Conservation (phyloP, 2,888 invertebrate genomes). For the Cephus rjabovi region DNA sequence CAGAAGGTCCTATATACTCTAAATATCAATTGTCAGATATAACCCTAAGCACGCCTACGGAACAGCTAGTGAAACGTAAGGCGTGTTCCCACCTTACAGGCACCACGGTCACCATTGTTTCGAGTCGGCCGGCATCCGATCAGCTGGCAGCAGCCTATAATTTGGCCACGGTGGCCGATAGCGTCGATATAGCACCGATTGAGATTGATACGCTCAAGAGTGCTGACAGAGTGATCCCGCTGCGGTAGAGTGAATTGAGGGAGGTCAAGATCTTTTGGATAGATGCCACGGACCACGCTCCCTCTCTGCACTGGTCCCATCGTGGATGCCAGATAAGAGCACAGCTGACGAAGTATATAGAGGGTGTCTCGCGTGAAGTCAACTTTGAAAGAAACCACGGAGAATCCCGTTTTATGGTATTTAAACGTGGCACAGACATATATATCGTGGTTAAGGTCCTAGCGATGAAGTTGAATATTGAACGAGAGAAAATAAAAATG, state of each 20-base stretch:
- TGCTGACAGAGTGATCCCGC: conserved; percentile 39
- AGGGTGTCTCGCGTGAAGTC: neutral
- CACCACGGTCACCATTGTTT: conserved; percentile 45
- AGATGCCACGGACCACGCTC: conserved; percentile 37
- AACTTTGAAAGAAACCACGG: neutral
- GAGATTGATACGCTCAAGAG: conserved; percentile 44
- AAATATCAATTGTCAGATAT: neutral
- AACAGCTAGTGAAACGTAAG: neutral
- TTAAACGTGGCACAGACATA: neutral
- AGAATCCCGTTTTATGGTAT: neutral
- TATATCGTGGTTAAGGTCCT: neutral
- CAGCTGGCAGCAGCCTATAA: conserved; percentile 41
- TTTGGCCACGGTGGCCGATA: conserved; percentile 45
- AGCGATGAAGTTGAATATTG: conserved; percentile 1
- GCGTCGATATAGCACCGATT: conserved; percentile 39
- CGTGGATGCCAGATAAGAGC: conserved; percentile 11
- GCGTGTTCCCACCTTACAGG: neutral
- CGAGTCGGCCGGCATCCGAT: conserved; percentile 34
- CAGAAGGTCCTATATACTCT: neutral
- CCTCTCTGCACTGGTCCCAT: conserved; percentile 10
- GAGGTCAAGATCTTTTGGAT: conserved; percentile 52
- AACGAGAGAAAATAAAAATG: neutral
- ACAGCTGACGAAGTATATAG: neutral
- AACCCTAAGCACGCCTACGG: neutral
- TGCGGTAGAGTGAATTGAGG: conserved; percentile 42